These are phyloP conservation scores for Aelia acuminata DNA, from an alignment of 2,888 invertebrate genomes.

Conservation along the genomic window DNA sequence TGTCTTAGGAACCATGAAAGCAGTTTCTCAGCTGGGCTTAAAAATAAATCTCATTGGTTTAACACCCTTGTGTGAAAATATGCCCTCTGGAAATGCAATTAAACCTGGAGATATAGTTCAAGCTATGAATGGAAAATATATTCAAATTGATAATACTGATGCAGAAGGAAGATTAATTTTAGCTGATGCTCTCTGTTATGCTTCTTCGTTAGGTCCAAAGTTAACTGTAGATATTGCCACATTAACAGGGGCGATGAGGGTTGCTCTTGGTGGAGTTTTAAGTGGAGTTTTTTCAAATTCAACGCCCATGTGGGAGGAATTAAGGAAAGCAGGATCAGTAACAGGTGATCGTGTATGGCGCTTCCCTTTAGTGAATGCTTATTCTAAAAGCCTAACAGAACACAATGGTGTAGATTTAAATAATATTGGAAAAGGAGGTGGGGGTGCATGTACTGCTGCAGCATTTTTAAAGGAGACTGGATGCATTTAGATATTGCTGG, in stretches of 20 bases:
- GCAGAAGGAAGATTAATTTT: slow-evolving; percentile 81
- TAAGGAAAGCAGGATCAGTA: slow-evolving; percentile 73
- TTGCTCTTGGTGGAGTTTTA: slow-evolving; percentile 75
- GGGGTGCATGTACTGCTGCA: slow-evolving; percentile 82
- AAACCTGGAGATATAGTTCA: slow-evolving; percentile 81
- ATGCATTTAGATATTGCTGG: slow-evolving; percentile 83
- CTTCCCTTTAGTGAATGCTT: slow-evolving; percentile 79
- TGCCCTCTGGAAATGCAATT: slow-evolving; percentile 77
- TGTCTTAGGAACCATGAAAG: slow-evolving; percentile 74
- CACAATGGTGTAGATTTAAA: slow-evolving; percentile 75
- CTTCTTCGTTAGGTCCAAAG: slow-evolving; percentile 74
- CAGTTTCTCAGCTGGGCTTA: slow-evolving; percentile 73
- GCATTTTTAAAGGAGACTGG: slow-evolving; percentile 80
- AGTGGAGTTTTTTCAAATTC: slow-evolving; percentile 78
- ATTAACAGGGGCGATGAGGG: slow-evolving; percentile 75
- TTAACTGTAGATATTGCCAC: slow-evolving; percentile 79
- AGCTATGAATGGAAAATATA: slow-evolving; percentile 81
- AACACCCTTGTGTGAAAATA: slow-evolving; percentile 79
- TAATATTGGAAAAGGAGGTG: slow-evolving; percentile 76
- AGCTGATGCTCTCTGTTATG: slow-evolving; percentile 80
- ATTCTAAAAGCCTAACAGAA: slow-evolving; percentile 72
- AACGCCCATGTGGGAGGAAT: slow-evolving; percentile 71
- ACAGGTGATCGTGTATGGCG: slow-evolving; percentile 82
- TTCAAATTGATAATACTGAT: slow-evolving; percentile 81
- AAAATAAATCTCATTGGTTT: slow-evolving; percentile 74